These are phyloP conservation scores for Rhynchomys soricoides DNA, from an alignment of 2,113 vertebrate genomes.

Conservation along the genomic window DNA sequence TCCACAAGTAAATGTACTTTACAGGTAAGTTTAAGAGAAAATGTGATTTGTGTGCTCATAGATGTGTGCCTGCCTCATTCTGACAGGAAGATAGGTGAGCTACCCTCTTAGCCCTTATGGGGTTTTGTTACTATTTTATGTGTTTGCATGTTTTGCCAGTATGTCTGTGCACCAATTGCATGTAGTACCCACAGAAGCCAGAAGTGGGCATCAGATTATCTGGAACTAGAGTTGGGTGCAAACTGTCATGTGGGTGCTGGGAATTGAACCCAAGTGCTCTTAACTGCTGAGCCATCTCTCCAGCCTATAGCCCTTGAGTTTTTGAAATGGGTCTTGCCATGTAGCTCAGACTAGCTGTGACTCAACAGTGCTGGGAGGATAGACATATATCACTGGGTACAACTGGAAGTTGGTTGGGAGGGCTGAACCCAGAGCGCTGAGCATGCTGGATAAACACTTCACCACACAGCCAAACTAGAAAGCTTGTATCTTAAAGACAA, in stretches of 20 bases:
- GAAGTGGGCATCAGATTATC: background rate
- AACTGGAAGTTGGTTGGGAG: background rate
- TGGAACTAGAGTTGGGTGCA: background rate
- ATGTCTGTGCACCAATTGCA: background rate
- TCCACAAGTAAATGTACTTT: constrained; percentile 96
- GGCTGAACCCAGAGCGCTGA: background rate
- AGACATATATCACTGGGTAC: background rate
- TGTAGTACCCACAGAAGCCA: background rate
- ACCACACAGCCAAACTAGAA: background rate
- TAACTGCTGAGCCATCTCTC: background rate
- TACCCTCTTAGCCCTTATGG: background rate
- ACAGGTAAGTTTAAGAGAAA: constrained; percentile 87
- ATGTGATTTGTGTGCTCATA: background rate
- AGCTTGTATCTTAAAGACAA: too few relatives aligned
- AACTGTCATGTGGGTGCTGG: background rate
- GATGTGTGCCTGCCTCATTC: background rate
- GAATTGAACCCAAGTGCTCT: background rate
- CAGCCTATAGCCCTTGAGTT: background rate
- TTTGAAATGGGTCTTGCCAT: background rate
- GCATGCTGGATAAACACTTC: background rate
- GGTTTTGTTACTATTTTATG: background rate
- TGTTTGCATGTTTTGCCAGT: background rate
- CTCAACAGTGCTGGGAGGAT: background rate
- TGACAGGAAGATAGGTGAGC: background rate
- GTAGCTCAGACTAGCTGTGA: background rate